Evolutionary conservation across 2,797 vertebrate species (phyloP), one percentile per base, ranked within the genome.

Genomic region (Ciconia nigra): DNA sequence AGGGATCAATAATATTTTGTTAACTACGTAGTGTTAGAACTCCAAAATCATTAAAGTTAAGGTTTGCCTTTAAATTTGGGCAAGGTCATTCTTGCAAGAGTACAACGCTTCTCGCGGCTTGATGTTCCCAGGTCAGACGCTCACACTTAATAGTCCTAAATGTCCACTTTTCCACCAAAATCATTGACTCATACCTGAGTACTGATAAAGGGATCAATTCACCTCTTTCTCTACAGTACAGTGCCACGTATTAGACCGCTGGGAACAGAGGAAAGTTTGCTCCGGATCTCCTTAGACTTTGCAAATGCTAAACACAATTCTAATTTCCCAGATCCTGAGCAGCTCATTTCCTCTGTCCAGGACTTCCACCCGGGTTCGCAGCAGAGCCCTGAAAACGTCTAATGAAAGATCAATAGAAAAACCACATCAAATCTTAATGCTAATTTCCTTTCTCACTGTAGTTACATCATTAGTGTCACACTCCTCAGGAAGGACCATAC

Each of bases 341-440:
- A 92, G 86, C 73, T 91, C 82, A 83, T 95, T 94, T 94, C 80
- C 71, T 51, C 88, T 67, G 73, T 11, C 82, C 79, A 33, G 54
- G 18, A 82, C 25, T 81, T 89, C 52, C 52, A n/a, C 17, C 51
- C 24, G 21, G 82, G 33, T 47, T 54, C 62, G 80, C 52, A 76
- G 44, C 69, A 87, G 51, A 87, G 17, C 39, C 83, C 76, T 83
- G 65, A 93, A 94, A 95, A 84, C 0, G 0, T 28, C 80, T 91
- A 93, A 83, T 54, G 85, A 97, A 92, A 78, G 70, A 96, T 79
- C 93, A 93, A 88, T 57, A 95, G 73, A 69, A 94, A 97, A 95
- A 80, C 9, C 70, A 79, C 81, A 93, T 52, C 47, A 93, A 97
- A 96, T 70, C 81, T 65, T 79, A 81, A 77, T 17, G 88, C n/a